These are phyloP conservation scores for Fragum sueziense DNA, from an alignment of 2,888 invertebrate genomes.

Conservation along the genomic window DNA sequence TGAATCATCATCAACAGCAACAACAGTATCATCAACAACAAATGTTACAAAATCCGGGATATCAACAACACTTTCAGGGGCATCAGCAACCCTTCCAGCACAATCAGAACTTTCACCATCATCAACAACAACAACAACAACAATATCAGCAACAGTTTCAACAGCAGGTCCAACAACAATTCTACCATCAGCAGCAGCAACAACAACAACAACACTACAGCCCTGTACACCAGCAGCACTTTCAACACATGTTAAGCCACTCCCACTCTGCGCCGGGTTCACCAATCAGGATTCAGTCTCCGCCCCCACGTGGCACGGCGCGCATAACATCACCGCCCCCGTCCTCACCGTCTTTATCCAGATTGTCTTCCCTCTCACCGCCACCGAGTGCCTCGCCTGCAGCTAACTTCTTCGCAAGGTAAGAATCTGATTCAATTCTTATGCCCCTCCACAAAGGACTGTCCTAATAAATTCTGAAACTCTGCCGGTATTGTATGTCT, in stretches of 20 bases:
- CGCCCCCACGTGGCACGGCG: slow-evolving; percentile 41
- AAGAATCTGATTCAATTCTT: slow-evolving; percentile 23
- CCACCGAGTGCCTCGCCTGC: slow-evolving; percentile 71
- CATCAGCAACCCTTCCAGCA: slow-evolving; percentile 41
- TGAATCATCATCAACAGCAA: slow-evolving; percentile 30
- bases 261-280: slow-evolving; percentile 61
- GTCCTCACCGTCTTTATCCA: slow-evolving; percentile 48
- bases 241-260: slow-evolving; percentile 45
- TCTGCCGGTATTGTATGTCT: background rate
- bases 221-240: slow-evolving; percentile 44
- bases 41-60: too few species aligned
- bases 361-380: slow-evolving; percentile 61
- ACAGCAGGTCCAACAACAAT: slow-evolving; percentile 29
- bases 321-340: slow-evolving; percentile 58
- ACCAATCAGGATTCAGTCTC: slow-evolving; percentile 54
- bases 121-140: slow-evolving; percentile 33
- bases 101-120: slow-evolving; percentile 31
- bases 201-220: slow-evolving; percentile 22
- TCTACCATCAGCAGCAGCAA: slow-evolving; percentile 32
- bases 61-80: slow-evolving; percentile 13
- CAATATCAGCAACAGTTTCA: slow-evolving; percentile 22
- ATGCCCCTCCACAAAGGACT: too few species aligned
- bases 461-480: too few species aligned
- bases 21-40: slow-evolving; percentile 26
- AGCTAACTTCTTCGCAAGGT: slow-evolving; percentile 76